Evolutionary conservation across 37 sponge, comb jelly and placozoan genomes (phyloP), one percentile per base, ranked within the genome.

Genomic region (Cladorhizidae sp.): DNA sequence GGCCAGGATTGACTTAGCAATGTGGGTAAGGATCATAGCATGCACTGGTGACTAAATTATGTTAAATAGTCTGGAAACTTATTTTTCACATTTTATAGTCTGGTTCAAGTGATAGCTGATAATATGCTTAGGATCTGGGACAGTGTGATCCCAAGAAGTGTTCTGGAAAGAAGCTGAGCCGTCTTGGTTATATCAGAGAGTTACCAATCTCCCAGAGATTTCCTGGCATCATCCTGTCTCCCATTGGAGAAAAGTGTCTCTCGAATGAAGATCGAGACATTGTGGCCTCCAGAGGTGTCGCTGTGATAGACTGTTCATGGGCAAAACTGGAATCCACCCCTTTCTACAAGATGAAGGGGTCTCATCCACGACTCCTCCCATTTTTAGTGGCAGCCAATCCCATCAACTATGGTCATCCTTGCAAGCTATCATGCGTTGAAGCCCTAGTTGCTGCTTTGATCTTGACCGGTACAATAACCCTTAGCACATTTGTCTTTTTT

Each of bases 61-160:
- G 68, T 3, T 67, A 36, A 3, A 20, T 32, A 36, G 21, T 20
- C 17, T 20, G 55, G 55, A 17, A 54, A 17, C 55, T 17, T 54
- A 54, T 12, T 26, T 26, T n/a, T 22, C 15, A 63, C 8, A 63
- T 22, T 9, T 15, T 26, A 8, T 63, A 28, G 26, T 63, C 8
- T 25, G 22, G n/a, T 25, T n/a, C n/a, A n/a, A n/a, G n/a, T n/a
- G n/a, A n/a, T n/a, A n/a, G 8, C 39, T 7, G 38, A 32, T 54
- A 0, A 26, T 57, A 8, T 84, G 33, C 78, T 28, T 80, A 92
- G 99, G 99, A 99, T 56, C 70, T 99, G 11, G 90, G 86, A 0
- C 97, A 99, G 57, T 99, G 99, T 87, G 99, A 99, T 62, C 99
- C 99, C 22, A 99, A 99, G 80, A 92, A 90, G 65, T 99, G 99